Conservation (phyloP, 2,888 invertebrate genomes). For the Hartigia nigra region DNA sequence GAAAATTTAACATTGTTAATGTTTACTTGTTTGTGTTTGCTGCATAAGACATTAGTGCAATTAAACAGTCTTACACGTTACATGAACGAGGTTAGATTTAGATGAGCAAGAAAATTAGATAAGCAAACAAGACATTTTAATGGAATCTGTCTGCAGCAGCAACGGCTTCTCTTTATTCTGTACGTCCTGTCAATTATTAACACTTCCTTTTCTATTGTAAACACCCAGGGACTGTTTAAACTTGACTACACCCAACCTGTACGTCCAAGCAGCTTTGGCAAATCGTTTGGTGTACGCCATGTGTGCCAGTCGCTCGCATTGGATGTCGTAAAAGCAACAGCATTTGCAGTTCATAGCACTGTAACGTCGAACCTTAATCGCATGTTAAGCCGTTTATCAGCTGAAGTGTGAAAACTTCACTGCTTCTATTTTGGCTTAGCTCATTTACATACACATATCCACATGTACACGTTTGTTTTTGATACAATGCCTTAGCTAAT, state of each 20-base stretch:
- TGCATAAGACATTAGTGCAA: neutral
- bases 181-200: neutral
- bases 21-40: neutral
- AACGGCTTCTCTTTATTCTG: neutral
- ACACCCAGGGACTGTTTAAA: neutral
- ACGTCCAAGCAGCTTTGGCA: neutral
- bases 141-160: neutral
- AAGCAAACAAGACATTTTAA: neutral
- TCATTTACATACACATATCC: neutral
- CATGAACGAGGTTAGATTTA: neutral
- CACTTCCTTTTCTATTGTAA: neutral
- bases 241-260: neutral
- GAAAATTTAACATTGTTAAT: neutral
- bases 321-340: conserved; percentile 43
- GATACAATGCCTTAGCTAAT: neutral
- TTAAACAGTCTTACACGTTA: neutral
- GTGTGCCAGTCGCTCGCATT: conserved; percentile 9
- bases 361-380: conserved; percentile 41
- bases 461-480: neutral
- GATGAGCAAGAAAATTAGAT: neutral
- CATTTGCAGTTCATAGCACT: conserved; percentile 44
- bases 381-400: conserved; percentile 51
- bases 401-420: conserved; percentile 48
- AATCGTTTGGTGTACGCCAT: neutral
- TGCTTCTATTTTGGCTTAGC: conserved; percentile 18